Conservation (phyloP, 2,113 vertebrate species). For the Engraulis encrasicolus region DNA sequence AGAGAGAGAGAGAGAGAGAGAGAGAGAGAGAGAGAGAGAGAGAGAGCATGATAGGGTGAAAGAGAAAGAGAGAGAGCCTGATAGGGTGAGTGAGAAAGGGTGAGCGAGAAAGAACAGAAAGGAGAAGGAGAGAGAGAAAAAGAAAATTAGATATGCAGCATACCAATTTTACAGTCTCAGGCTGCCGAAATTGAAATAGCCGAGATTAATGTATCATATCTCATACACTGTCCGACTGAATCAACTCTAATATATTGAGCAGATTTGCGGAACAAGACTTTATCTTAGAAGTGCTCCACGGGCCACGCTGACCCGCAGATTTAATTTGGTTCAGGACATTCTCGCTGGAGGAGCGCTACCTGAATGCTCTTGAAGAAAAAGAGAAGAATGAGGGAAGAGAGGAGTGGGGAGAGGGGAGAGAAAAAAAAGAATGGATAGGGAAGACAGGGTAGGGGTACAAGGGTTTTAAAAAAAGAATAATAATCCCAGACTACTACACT, state of each 20-base stretch:
- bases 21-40: slow-evolving; percentile 42
- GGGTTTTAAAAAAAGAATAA: slow-evolving; percentile 88
- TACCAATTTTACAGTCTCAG: slow-evolving; percentile 91
- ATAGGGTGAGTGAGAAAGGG: slow-evolving; percentile 74
- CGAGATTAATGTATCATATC: slow-evolving; percentile 93
- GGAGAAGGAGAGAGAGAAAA: slow-evolving; percentile 59
- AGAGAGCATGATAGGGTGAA: slow-evolving; percentile 66
- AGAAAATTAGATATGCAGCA: slow-evolving; percentile 95
- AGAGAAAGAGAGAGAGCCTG: slow-evolving; percentile 62
- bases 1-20: not conserved
- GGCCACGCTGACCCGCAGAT: slow-evolving; percentile 88
- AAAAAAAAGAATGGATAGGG: not conserved
- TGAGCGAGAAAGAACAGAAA: slow-evolving; percentile 38
- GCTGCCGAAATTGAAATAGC: slow-evolving; percentile 90
- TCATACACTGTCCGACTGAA: slow-evolving; percentile 89
- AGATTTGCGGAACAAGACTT: slow-evolving; percentile 90
- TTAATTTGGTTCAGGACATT: slow-evolving; percentile 91
- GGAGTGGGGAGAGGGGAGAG: not conserved
- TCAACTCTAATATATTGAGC: slow-evolving; percentile 92
- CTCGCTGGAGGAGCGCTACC: slow-evolving; percentile 78
- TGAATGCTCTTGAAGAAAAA: slow-evolving; percentile 82
- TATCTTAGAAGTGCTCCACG: slow-evolving; percentile 88
- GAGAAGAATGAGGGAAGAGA: not conserved
- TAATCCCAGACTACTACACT: slow-evolving; percentile 70
- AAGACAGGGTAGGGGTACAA: not conserved